phyloP scores from a whole-genome alignment of 2,888 invertebrate genomes.

The Athalia rosae region DNA sequence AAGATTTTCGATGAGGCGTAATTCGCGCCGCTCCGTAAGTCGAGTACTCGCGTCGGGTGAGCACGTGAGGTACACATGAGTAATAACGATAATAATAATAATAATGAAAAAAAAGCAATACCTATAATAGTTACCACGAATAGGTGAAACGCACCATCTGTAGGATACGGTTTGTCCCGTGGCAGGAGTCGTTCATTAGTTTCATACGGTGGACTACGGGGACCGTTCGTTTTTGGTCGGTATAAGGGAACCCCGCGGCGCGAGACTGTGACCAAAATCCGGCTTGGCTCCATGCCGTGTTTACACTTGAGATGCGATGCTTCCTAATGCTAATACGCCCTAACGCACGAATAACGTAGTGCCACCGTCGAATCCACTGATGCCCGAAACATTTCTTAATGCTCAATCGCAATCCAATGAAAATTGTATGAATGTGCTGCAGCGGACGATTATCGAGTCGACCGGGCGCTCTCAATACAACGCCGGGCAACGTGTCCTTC shows the following conservation, averaged over 20 bases:
- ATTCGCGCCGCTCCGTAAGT: background rate
- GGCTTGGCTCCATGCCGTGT: constrained; percentile 71
- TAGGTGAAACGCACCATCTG: constrained; percentile 37
- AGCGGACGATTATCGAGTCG: constrained; percentile 73
- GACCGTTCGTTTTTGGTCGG: background rate
- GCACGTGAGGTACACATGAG: background rate
- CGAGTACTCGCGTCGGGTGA: too few species aligned
- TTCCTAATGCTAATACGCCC: constrained; percentile 71
- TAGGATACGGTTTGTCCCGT: constrained; percentile 27
- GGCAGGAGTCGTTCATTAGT: constrained; percentile 44
- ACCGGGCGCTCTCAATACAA: constrained; percentile 70
- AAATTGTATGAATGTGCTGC: constrained; percentile 69
- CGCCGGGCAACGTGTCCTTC: constrained; percentile 64
- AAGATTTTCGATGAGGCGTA: background rate
- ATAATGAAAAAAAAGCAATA: background rate
- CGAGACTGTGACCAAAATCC: constrained; percentile 72
- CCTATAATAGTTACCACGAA: background rate
- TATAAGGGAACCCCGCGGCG: constrained; percentile 60
- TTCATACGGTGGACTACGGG: constrained; percentile 28
- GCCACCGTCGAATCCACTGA: constrained; percentile 36
- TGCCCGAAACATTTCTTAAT: constrained; percentile 64
- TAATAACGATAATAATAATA: background rate
- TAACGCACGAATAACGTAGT: constrained; percentile 20
- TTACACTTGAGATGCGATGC: constrained; percentile 74
- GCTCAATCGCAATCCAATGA: constrained; percentile 74